These are phyloP conservation scores for Sylvilagus bachmani DNA, from an alignment of 2,113 vertebrate species.

Conservation along the genomic window DNA sequence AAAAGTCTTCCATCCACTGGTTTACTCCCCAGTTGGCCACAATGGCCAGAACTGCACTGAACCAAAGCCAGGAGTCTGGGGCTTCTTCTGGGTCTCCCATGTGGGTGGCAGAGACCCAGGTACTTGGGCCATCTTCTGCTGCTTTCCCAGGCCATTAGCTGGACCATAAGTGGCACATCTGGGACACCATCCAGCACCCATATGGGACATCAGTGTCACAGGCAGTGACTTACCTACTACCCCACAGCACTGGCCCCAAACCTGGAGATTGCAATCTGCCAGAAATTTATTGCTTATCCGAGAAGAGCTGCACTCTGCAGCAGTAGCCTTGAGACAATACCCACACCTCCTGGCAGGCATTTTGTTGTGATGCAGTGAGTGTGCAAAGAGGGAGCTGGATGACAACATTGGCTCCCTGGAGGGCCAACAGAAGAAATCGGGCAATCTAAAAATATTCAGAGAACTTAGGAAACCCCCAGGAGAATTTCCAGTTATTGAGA, in stretches of 20 bases:
- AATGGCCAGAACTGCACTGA: too few relatives aligned
- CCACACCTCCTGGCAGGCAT: conserved; percentile 81
- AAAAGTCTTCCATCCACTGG: too few relatives aligned
- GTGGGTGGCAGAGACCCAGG: too few relatives aligned
- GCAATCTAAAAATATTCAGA: conserved; percentile 88
- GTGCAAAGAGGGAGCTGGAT: conserved; percentile 80
- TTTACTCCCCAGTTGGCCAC: too few relatives aligned
- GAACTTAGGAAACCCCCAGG: conserved; percentile 83
- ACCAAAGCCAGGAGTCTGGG: too few relatives aligned
- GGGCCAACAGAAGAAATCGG: conserved; percentile 86
- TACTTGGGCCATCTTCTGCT: too few relatives aligned
- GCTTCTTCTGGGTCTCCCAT: too few relatives aligned
- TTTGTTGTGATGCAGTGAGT: conserved; percentile 85
- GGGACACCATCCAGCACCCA: too few relatives aligned
- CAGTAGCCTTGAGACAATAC: conserved; percentile 84
- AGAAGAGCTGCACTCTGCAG: conserved; percentile 83
- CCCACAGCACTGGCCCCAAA: conserved; percentile 14
- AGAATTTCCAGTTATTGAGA: conserved; percentile 85
- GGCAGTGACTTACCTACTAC: too few relatives aligned
- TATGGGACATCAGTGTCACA: too few relatives aligned
- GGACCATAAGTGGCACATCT: too few relatives aligned
- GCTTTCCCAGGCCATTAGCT: too few relatives aligned
- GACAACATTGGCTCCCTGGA: conserved; percentile 86
- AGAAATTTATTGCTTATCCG: conserved; percentile 82
- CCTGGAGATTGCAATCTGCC: conserved; percentile 85